Percentiles rank a stretch among this genome's conserved stretches.
phyloP scores from a whole-genome alignment of 1,140 invertebrate genomes.

The Oreohelix idahoensis region DNA sequence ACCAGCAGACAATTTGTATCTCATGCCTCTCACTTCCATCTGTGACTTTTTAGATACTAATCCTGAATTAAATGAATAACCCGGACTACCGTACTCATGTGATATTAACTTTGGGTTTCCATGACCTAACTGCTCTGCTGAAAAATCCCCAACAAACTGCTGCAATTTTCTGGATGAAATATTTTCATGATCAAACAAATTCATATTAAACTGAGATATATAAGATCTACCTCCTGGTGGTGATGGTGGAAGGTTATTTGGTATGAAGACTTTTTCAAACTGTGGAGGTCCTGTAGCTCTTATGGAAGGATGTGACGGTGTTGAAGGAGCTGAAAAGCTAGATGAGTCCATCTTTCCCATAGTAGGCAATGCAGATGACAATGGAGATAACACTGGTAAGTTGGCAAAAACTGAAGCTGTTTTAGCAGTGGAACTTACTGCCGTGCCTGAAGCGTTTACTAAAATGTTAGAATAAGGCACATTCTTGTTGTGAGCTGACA shows the following conservation, averaged over 20 bases:
- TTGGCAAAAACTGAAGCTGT: background rate
- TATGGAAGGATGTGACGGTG: too few species aligned
- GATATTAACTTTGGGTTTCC: background rate
- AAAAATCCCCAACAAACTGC: background rate
- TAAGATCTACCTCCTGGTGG: background rate
- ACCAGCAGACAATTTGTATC: background rate
- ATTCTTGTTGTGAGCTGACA: background rate
- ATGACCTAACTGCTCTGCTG: background rate
- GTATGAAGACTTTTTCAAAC: background rate
- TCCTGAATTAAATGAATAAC: background rate
- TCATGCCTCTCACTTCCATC: background rate
- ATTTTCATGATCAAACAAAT: conserved; percentile 28
- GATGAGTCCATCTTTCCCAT: background rate
- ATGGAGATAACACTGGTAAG: too few species aligned
- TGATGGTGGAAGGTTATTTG: background rate
- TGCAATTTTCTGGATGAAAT: background rate
- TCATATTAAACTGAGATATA: background rate
- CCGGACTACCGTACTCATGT: background rate
- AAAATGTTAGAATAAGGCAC: conserved; percentile 23
- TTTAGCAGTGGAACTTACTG: background rate
- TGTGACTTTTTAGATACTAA: background rate
- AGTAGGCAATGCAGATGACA: background rate
- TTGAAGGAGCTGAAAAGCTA: background rate
- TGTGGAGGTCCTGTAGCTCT: background rate
- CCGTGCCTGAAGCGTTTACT: background rate